Base-by-base conservation (phyloP, 2,113 vertebrate species). In the Anarrhichthys ocellatus region DNA sequence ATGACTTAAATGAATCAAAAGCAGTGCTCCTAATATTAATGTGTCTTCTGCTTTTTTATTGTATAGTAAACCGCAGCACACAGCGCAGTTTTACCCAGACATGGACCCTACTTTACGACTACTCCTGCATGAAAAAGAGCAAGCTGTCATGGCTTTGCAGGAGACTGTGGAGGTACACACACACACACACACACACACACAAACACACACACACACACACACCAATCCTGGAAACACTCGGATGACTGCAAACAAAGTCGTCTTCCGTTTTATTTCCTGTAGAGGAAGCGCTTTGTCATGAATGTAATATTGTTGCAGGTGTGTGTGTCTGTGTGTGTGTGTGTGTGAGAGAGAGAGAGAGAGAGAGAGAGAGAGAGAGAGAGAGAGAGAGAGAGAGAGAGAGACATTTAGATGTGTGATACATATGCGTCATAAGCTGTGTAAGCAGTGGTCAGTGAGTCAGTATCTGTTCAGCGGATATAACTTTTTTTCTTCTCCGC, bases 151-250 rank as follows among this genome's bases (percentile, higher is more conserved):
- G 84, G 87, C 92, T 74, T 87, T 96, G 56, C 88, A 94, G 84
- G 94, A 96, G 87, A 96, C 95, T 61, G 92, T 96, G 70, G 94
- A 95, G 95, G 96, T 96, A 91, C 22, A 78, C 32, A 69, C 73
- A 40, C 77, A 73, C 66, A 72, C 76, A 70, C 59, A 75, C 54
- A 44, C 78, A 78, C 71, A 54, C 72, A 79, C 63, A 66, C 74
- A 70, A 72, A 69, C 76, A 69, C 74, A 56, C 48, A 59, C 71
- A 65, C 44, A 76, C 52, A 61, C 73, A 74, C 66, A 63, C 59
- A 64, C 78, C 3, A 81, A 68, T 76, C 48, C 61, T 2, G 81
- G 58, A 91, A 86, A 74, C 58, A 32, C 6, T 48, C 1, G 22
- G 74, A 77, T 86, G 78, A 78, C 70, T 70, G 82, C 44, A 67